These are phyloP conservation scores for Zaprionus ghesquierei DNA, from an alignment of 1,140 invertebrate genomes.

Conservation along the genomic window DNA sequence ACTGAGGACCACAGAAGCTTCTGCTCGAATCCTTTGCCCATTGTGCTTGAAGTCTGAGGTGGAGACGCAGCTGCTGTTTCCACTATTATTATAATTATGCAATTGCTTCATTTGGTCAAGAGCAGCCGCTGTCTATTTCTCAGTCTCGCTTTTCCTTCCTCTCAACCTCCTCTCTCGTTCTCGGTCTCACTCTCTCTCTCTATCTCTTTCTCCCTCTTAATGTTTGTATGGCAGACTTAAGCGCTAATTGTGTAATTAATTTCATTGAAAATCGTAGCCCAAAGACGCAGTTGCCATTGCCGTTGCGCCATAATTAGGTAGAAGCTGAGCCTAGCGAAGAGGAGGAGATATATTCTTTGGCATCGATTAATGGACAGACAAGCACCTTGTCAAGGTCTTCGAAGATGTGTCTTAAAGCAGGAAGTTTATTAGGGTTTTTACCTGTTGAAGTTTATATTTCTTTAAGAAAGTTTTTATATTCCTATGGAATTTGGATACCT, in stretches of 20 bases:
- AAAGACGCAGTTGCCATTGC: background rate
- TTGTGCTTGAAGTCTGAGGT: background rate
- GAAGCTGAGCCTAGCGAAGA: background rate
- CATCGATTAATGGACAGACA: constrained; percentile 47
- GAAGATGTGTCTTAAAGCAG: background rate
- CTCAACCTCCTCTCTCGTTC: too few species aligned
- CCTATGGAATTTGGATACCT: too few species aligned
- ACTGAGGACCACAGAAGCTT: background rate
- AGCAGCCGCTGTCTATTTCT: background rate
- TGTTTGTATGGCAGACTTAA: constrained; percentile 2
- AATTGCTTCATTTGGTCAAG: constrained; percentile 1
- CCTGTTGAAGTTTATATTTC: background rate
- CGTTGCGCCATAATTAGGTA: constrained; percentile 21
- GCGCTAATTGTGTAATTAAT: constrained; percentile 58
- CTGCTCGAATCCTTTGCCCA: background rate
- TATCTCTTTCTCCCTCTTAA: background rate
- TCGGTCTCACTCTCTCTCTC: background rate
- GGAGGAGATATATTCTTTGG: constrained; percentile 30
- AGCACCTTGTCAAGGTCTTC: background rate
- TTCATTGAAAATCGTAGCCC: constrained; percentile 29
- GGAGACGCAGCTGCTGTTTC: constrained; percentile 7
- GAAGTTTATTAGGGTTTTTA: background rate
- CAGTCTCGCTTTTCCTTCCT: background rate
- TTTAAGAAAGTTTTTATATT: too few species aligned
- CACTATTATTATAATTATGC: constrained; percentile 30